Percentiles rank a stretch among this genome's conserved stretches.
Evolutionary conservation across 2,113 vertebrate genomes (phyloP).

Genomic region (Galemys pyrenaicus): DNA sequence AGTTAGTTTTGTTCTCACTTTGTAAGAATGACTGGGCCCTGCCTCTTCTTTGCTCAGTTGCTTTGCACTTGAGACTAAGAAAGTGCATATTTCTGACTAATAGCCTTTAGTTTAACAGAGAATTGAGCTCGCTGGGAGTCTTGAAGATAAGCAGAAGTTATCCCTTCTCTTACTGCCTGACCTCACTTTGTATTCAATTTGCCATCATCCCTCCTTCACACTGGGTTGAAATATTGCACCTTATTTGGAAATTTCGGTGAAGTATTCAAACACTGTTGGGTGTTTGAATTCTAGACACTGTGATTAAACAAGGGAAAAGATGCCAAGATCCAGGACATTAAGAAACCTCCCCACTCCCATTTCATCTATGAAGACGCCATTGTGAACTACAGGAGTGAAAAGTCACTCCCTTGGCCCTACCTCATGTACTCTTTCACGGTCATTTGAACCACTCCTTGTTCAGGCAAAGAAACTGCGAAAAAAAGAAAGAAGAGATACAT

Average conservation of each 20-base stretch:
- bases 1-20: neutral
- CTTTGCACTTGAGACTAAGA: neutral
- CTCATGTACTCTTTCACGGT: conserved; percentile 85
- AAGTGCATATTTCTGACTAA: neutral
- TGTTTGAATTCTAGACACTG: neutral
- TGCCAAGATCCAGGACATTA: neutral
- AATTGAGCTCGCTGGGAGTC: neutral
- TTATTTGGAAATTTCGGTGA: neutral
- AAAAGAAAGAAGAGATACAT: neutral
- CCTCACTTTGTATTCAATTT: neutral
- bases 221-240: neutral
- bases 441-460: conserved; percentile 81
- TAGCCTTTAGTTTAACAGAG: neutral
- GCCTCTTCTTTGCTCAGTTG: neutral
- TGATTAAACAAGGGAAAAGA: neutral
- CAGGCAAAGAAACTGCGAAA: conserved; percentile 82
- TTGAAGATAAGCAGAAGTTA: neutral
- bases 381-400: neutral
- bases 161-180: neutral
- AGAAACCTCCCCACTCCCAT: neutral
- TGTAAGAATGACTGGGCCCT: neutral
- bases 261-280: neutral
- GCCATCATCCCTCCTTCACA: neutral
- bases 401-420: conserved; percentile 79
- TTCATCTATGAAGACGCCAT: neutral